Percentiles rank a stretch among this genome's conserved stretches.
Evolutionary conservation across 2,888 invertebrate genomes (phyloP).

Genomic region (Trichopoda pennipes): DNA sequence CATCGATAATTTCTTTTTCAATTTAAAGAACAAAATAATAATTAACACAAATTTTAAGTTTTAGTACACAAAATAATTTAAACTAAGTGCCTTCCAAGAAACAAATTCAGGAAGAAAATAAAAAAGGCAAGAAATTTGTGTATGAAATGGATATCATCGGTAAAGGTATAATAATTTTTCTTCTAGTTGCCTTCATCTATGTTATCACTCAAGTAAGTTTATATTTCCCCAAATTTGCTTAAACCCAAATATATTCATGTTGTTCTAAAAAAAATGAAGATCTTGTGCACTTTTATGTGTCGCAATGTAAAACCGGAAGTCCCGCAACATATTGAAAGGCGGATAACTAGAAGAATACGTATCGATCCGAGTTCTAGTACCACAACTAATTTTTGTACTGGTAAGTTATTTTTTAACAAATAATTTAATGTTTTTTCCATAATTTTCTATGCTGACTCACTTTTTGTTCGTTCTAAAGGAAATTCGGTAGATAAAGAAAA

Average conservation of each 20-base stretch:
- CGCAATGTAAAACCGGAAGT: background rate
- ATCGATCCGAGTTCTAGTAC: conserved; percentile 31
- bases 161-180: conserved; percentile 21
- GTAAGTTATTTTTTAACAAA: conserved; percentile 30
- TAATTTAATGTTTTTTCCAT: too few species aligned
- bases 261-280: conserved; percentile 27
- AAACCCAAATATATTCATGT: background rate
- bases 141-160: conserved; percentile 31
- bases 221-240: background rate
- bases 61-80: background rate
- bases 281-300: conserved; percentile 47
- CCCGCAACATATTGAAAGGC: conserved; percentile 2
- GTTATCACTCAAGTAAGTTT: conserved; percentile 53
- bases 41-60: background rate
- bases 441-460: too few species aligned
- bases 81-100: background rate
- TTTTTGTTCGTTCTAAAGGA: too few species aligned
- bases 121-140: too few species aligned
- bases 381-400: background rate
- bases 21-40: background rate
- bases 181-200: conserved; percentile 23
- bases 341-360: conserved; percentile 37
- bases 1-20: background rate
- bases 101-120: too few species aligned
- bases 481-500: too few species aligned